Percentiles rank a stretch among this genome's conserved stretches.
Evolutionary conservation across 2,797 vertebrate genomes (phyloP).

Genomic region (Pitangus sulphuratus): DNA sequence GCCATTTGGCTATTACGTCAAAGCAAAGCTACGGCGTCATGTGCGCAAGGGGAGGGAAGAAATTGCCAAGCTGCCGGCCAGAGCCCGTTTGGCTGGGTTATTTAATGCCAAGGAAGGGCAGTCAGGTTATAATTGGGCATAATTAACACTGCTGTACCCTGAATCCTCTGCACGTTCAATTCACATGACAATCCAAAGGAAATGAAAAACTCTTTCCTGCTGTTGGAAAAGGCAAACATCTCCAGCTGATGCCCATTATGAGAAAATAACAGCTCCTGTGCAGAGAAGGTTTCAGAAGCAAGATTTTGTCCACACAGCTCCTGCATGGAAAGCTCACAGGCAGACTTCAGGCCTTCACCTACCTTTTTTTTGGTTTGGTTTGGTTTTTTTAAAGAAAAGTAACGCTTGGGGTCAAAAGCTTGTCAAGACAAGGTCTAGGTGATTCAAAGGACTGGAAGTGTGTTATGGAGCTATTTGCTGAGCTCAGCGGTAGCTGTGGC

Average conservation of each 20-base stretch:
- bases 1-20: slow-evolving; percentile 8
- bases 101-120: slow-evolving; percentile 48
- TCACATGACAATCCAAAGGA: slow-evolving; percentile 27
- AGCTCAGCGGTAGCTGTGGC: not conserved
- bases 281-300: not conserved
- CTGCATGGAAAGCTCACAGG: not conserved
- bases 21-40: not conserved
- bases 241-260: not conserved
- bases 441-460: not conserved
- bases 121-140: slow-evolving; percentile 45
- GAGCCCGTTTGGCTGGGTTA: slow-evolving; percentile 8
- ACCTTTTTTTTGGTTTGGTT: not conserved
- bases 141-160: slow-evolving; percentile 37
- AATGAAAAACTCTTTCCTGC: slow-evolving; percentile 52
- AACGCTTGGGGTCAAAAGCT: not conserved
- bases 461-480: not conserved
- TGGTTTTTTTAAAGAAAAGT: not conserved
- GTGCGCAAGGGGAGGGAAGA: not conserved
- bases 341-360: not conserved
- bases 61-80: not conserved
- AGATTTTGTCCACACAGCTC: not conserved
- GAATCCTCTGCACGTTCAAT: slow-evolving; percentile 13
- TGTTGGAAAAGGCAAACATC: slow-evolving; percentile 31
- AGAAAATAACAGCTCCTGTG: not conserved
- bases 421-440: not conserved